These are phyloP conservation scores for Drosophila teissieri DNA, from an alignment of 1,140 invertebrate genomes.

Conservation along the genomic window DNA sequence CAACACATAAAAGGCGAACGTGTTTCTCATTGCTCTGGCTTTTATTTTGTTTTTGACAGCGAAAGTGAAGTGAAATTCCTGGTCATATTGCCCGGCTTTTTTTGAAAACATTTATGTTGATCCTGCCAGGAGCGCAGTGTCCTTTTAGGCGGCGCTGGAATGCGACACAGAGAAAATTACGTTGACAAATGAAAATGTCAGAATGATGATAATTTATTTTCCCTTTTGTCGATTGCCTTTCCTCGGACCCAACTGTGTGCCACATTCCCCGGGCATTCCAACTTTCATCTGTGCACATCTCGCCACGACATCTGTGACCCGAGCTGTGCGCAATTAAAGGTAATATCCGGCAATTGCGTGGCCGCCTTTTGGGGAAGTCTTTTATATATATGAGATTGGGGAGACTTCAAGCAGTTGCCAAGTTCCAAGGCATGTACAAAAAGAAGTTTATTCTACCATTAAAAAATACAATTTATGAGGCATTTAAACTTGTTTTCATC, in stretches of 20 bases:
- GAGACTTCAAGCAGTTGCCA: neutral
- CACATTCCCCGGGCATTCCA: conserved; percentile 56
- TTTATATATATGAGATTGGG: neutral
- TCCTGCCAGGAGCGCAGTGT: conserved; percentile 45
- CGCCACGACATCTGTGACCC: conserved; percentile 43
- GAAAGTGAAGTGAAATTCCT: conserved; percentile 70
- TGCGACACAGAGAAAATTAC: conserved; percentile 74
- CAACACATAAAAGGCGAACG: conserved; percentile 58
- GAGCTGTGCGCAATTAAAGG: conserved; percentile 70
- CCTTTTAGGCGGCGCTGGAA: conserved; percentile 68
- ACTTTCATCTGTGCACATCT: conserved; percentile 52
- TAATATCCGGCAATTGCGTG: conserved; percentile 46
- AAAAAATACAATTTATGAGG: no score
- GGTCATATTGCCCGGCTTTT: conserved; percentile 65
- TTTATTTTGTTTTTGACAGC: conserved; percentile 5
- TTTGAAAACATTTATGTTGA: conserved; percentile 29
- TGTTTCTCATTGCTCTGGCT: conserved; percentile 26
- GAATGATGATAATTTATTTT: conserved; percentile 83
- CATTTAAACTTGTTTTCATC: no score
- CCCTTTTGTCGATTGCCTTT: conserved; percentile 69
- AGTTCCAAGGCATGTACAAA: no score
- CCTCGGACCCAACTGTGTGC: conserved; percentile 41
- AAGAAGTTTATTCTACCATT: no score
- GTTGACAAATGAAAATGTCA: conserved; percentile 82
- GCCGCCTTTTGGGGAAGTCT: neutral